Conservation (phyloP, 1,140 invertebrate species). For the Papilio machaon region DNA sequence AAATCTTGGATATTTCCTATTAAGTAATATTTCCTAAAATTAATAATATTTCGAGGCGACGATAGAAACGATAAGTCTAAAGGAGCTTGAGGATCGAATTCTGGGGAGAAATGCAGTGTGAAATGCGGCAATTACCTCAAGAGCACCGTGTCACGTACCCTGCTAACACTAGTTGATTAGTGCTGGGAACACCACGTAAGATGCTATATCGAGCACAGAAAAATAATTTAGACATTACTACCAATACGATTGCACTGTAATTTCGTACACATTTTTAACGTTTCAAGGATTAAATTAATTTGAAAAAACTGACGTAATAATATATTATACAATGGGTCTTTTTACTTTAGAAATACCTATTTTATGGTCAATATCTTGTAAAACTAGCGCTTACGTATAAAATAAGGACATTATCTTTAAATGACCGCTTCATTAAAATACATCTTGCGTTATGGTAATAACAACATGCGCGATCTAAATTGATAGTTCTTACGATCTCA, state of each 20-base stretch:
- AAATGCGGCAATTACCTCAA: conserved; percentile 73
- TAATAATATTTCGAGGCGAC: not conserved
- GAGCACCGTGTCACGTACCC: conserved; percentile 62
- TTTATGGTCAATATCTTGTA: not conserved
- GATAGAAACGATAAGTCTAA: conserved; percentile 12
- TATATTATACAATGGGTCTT: not conserved
- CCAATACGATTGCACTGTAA: not conserved
- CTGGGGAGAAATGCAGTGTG: conserved; percentile 54
- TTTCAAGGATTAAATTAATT: not conserved
- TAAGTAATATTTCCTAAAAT: not conserved
- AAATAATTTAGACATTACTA: not conserved
- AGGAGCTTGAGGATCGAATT: conserved; percentile 45
- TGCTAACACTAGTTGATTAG: conserved; percentile 55
- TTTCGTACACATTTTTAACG: not conserved
- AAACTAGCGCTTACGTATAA: conserved; percentile 5
- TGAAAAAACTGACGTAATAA: not conserved
- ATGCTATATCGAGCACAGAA: conserved; percentile 40
- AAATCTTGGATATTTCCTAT: not conserved
- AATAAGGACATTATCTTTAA: conserved; percentile 17
- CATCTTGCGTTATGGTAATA: conserved; percentile 16
- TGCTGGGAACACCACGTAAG: conserved; percentile 28
- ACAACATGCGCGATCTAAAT: conserved; percentile 25
- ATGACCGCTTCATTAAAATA: conserved; percentile 29
- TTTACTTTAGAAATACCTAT: not conserved
- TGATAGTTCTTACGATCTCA: conserved; percentile 22